Percentiles rank a stretch among this genome's conserved stretches.
These are phyloP conservation scores for Neoscelio sp. DNA, from an alignment of 2,888 invertebrate species.

Conservation along the genomic window DNA sequence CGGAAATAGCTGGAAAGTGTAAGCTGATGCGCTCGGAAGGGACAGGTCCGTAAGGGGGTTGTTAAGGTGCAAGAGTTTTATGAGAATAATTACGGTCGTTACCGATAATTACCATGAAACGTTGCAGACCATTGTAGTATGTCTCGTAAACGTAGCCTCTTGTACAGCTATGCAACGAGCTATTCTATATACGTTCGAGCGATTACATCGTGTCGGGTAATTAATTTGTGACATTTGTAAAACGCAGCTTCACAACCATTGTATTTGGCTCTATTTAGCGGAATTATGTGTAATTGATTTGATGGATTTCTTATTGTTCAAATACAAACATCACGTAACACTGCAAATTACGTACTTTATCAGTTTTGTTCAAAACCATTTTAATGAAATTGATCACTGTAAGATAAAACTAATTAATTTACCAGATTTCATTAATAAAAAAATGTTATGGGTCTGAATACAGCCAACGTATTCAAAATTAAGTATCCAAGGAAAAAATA, in stretches of 20 bases:
- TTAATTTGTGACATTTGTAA: slow-evolving; percentile 68
- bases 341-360: slow-evolving; percentile 45
- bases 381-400: slow-evolving; percentile 48
- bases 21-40: slow-evolving; percentile 71
- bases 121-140: slow-evolving; percentile 69
- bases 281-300: slow-evolving; percentile 58
- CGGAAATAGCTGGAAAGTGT: slow-evolving; percentile 73
- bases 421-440: no score
- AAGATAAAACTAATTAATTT: no score
- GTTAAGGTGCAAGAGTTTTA: slow-evolving; percentile 72
- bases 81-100: slow-evolving; percentile 79
- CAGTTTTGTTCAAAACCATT: slow-evolving; percentile 36
- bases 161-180: slow-evolving; percentile 55
- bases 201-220: slow-evolving; percentile 66
- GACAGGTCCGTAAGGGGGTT: slow-evolving; percentile 62
- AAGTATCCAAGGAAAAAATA: no score
- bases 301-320: slow-evolving; percentile 58
- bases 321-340: slow-evolving; percentile 19
- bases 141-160: slow-evolving; percentile 62
- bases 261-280: slow-evolving; percentile 34
- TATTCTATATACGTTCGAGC: slow-evolving; percentile 62
- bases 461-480: no score
- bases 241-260: slow-evolving; percentile 46
- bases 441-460: no score
- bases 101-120: slow-evolving; percentile 79